Percentiles rank a stretch among this genome's conserved stretches.
Evolutionary conservation across 1,140 invertebrate species (phyloP).

Genomic region (Drosophila ironensis): DNA sequence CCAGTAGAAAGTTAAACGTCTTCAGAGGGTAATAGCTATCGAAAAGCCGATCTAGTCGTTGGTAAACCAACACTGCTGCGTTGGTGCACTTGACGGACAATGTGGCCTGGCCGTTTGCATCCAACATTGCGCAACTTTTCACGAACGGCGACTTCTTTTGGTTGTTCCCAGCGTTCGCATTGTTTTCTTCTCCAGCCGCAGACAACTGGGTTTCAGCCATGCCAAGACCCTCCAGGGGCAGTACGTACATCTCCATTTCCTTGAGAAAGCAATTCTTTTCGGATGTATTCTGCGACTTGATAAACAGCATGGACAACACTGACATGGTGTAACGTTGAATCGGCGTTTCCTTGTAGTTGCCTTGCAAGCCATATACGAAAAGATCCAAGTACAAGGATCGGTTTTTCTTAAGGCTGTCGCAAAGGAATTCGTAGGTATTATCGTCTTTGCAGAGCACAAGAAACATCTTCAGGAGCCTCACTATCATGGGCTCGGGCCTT

Average conservation of each 20-base stretch:
- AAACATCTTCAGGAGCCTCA: conserved; percentile 49
- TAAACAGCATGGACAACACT: conserved; percentile 36
- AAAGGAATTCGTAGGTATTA: conserved; percentile 36
- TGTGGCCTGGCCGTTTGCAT: not conserved
- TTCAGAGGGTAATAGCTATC: conserved; percentile 22
- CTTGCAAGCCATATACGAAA: conserved; percentile 24
- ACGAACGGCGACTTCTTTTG: conserved; percentile 1
- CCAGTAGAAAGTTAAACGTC: conserved; percentile 39
- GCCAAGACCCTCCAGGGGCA: not conserved
- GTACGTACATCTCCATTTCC: conserved; percentile 17
- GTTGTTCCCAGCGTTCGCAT: not conserved
- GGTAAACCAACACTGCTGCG: conserved; percentile 14
- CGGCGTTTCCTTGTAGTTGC: not conserved
- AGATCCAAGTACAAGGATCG: conserved; percentile 29
- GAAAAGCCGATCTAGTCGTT: conserved; percentile 46
- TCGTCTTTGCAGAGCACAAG: conserved; percentile 61
- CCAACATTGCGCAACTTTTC: not conserved
- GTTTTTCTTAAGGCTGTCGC: conserved; percentile 16
- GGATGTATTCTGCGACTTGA: conserved; percentile 14
- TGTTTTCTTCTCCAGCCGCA: not conserved
- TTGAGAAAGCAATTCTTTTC: conserved; percentile 21
- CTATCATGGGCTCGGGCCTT: conserved; percentile 3
- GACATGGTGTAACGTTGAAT: conserved; percentile 44
- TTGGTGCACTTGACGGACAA: not conserved
- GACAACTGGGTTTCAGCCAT: not conserved